Evolutionary conservation across 2,113 vertebrate species (phyloP), one percentile per base, ranked within the genome.

Genomic region (Proterorhinus semilunaris): DNA sequence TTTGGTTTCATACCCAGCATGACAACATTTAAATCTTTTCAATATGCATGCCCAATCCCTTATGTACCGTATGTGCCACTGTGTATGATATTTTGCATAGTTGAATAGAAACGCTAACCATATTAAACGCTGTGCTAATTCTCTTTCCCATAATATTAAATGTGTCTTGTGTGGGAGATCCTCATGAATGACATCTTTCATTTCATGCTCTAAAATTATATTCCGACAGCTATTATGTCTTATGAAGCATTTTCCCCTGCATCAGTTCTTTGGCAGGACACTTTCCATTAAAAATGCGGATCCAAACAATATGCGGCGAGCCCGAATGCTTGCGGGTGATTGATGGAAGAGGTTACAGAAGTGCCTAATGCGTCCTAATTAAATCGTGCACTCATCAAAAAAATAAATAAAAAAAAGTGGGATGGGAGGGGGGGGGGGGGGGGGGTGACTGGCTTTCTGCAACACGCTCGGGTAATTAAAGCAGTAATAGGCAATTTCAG

Each of bases 281-380:
- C 54, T 57, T 57, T 57, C 46, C 58, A 79, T 70, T 65, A 71
- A 72, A 66, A 74, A 54, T 72, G 68, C 62, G 74, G 27, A 73
- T 70, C 66, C 52, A 62, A 80, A 85, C 66, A 81, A 85, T 81
- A 82, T 51, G 52, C 49, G 62, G 69, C 52, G 62, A 80, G 74
- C 79, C 54, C 53, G n/a, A 36, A 45, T 61, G 51, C 55, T 49
- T 17, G 45, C 36, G 63, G 66, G 17, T 76, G 78, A 83, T 75
- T 80, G 72, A 89, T 82, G 47, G 46, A 17, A 27, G 71, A 68
- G 72, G 66, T 78, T 68, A 62, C 53, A 61, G 61, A 62, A 71
- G 61, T 63, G 71, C 73, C 75, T 78, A 66, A 83, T 84, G 75
- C 67, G 46, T 71, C 65, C 72, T 66, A 78, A 86, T 85, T 76